Conservation (phyloP, 2,888 invertebrate species). For the Serrognathus titanus region DNA sequence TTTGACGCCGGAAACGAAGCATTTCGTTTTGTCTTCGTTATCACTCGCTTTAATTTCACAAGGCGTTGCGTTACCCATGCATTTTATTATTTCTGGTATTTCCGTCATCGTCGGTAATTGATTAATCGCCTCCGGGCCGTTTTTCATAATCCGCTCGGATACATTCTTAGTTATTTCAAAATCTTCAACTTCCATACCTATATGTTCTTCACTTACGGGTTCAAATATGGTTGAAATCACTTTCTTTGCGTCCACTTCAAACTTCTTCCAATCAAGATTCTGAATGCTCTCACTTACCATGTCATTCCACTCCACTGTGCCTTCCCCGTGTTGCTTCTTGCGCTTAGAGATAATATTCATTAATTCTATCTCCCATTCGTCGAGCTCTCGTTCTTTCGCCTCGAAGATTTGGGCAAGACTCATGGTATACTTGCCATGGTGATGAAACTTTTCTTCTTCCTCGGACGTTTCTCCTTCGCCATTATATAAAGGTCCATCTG, state of each 20-base stretch:
- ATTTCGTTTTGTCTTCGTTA: constrained; percentile 17
- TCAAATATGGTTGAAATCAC: constrained; percentile 49
- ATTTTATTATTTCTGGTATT: constrained; percentile 61
- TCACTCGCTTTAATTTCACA: constrained; percentile 52
- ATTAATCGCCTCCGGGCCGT: constrained; percentile 52
- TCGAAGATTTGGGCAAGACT: constrained; percentile 72
- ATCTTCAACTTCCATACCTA: constrained; percentile 54
- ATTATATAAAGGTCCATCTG: constrained; percentile 54
- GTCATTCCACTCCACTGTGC: constrained; percentile 55
- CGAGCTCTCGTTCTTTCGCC: constrained; percentile 69
- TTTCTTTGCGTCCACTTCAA: constrained; percentile 57
- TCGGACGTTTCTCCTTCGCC: constrained; percentile 68
- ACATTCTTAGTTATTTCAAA: constrained; percentile 60
- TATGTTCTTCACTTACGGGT: constrained; percentile 37
- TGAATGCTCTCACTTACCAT: constrained; percentile 62
- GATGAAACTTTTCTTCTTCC: constrained; percentile 51
- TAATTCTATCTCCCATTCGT: constrained; percentile 56
- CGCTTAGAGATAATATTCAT: constrained; percentile 41
- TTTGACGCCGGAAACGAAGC: constrained; percentile 41
- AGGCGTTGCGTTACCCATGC: constrained; percentile 58
- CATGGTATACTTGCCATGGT: constrained; percentile 58
- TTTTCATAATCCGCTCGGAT: constrained; percentile 56
- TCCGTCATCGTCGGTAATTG: constrained; percentile 62
- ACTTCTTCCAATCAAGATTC: constrained; percentile 62
- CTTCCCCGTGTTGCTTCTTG: constrained; percentile 44